These are phyloP conservation scores for Microctonus aethiopoides DNA, from an alignment of 2,888 invertebrate species.

Conservation along the genomic window DNA sequence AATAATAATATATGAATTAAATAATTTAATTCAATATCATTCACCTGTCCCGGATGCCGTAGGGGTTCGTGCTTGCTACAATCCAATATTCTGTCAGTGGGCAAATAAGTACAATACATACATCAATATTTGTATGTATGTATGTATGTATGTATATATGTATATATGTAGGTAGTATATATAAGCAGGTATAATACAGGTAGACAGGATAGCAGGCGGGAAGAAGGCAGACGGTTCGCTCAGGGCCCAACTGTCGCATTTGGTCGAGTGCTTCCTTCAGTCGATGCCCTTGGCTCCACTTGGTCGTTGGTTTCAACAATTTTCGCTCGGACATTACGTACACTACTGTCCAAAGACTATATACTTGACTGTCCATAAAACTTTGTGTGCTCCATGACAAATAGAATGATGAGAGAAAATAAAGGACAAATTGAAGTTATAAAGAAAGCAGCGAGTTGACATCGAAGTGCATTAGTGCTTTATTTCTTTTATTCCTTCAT, in stretches of 20 bases:
- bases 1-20: neutral
- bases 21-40: conserved; percentile 1
- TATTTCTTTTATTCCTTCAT: neutral
- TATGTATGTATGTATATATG: neutral
- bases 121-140: neutral
- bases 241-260: conserved; percentile 21
- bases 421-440: neutral
- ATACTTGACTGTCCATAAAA: conserved; percentile 7
- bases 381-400: neutral
- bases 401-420: conserved; percentile 9
- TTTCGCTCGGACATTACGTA: neutral
- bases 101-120: neutral
- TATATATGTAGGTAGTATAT: neutral
- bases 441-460: conserved; percentile 3
- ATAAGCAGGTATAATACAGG: conserved; percentile 4
- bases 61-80: neutral
- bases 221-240: conserved; percentile 9
- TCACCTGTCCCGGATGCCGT: neutral
- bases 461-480: neutral
- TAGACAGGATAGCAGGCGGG: conserved; percentile 10
- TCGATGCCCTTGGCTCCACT: conserved; percentile 16
- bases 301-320: neutral
- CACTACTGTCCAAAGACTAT: no score
- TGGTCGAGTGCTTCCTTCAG: conserved; percentile 18
- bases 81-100: neutral